Percentiles rank a stretch among this genome's conserved stretches.
Conservation (phyloP, 1,140 invertebrate genomes). For the Drosophila funebris region DNA sequence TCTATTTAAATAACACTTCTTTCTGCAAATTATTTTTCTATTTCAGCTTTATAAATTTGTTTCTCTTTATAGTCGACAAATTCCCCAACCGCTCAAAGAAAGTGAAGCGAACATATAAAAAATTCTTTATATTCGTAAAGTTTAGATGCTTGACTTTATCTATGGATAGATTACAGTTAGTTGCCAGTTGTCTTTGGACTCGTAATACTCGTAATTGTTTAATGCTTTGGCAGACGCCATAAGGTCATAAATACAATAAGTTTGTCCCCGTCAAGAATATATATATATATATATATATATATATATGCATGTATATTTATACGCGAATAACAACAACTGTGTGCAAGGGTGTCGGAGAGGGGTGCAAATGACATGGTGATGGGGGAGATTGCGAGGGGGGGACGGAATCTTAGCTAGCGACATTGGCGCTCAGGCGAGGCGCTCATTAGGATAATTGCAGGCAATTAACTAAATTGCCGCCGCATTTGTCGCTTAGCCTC, state of each 20-base stretch:
- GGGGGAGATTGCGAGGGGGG: background rate
- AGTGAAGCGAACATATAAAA: too few species aligned
- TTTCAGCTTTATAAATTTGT: too few species aligned
- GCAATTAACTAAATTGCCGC: constrained; percentile 82
- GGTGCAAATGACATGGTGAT: too few species aligned
- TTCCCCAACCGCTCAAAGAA: too few species aligned
- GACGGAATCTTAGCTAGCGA: constrained; percentile 31
- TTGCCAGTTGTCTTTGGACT: background rate
- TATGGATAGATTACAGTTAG: background rate
- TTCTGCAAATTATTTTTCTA: too few species aligned
- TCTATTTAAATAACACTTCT: too few species aligned
- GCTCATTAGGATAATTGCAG: constrained; percentile 82
- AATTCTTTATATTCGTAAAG: too few species aligned
- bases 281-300: constrained; percentile 6
- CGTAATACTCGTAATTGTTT: constrained; percentile 1
- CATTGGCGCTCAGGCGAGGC: constrained; percentile 70
- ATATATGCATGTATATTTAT: constrained; percentile 41
- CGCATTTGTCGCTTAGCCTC: constrained; percentile 73
- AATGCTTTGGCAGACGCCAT: constrained; percentile 49
- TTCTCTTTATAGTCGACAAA: too few species aligned
- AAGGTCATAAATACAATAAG: constrained; percentile 80
- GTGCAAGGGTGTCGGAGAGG: background rate
- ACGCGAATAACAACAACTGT: constrained; percentile 39
- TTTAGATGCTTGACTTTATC: too few species aligned
- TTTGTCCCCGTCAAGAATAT: constrained; percentile 53